Evolutionary conservation across 2,113 vertebrate genomes (phyloP), one percentile per base, ranked within the genome.

Genomic region (Eptesicus fuscus): DNA sequence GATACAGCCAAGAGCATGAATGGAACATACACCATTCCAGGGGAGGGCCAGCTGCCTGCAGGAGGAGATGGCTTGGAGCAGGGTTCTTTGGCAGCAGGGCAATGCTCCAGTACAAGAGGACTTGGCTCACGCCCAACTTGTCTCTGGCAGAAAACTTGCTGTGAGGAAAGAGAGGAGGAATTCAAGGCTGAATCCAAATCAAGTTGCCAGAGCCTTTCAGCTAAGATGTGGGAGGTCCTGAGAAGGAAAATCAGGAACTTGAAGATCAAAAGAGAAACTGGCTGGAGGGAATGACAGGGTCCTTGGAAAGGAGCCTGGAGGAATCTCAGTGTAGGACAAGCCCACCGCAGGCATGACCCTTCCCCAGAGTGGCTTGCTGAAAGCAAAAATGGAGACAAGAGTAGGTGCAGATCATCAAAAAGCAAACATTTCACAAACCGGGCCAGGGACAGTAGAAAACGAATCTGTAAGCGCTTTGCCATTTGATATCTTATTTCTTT

Each of bases 211-310:
- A 95, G 73, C 84, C 84, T 88, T 96, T 96, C 13, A 53, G 71
- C 92, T 96, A 92, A 96, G 80, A 96, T 86, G 90, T 95, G 91
- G 95, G 95, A 95, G 93, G 94, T 96, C 95, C 87, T 93, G 65
- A 88, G 94, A 93, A 87, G 85, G 37, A 96, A 96, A 97, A 95
- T 70, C 40, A 87, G 73, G 9, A 23, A 74, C 87, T 77, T 93
- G 42, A 97, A 94, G 86, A 93, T 94, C 82, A 92, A 97, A 97
- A 90, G 61, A 76, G 88, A 96, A 95, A 78, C 74, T 86, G 88
- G 40, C 88, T 89, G n/a, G 44, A 95, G 25, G 53, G 44, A 88
- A 79, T 89, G 95, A 83, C 82, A 93, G 63, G 77, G 40, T 35
- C 69, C 67, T 90, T 90, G 93, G 53, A 92, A 88, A 92, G 73